Evolutionary conservation across 1,140 invertebrate genomes (phyloP).

Genomic region (Drosophila nigrodunni): DNA sequence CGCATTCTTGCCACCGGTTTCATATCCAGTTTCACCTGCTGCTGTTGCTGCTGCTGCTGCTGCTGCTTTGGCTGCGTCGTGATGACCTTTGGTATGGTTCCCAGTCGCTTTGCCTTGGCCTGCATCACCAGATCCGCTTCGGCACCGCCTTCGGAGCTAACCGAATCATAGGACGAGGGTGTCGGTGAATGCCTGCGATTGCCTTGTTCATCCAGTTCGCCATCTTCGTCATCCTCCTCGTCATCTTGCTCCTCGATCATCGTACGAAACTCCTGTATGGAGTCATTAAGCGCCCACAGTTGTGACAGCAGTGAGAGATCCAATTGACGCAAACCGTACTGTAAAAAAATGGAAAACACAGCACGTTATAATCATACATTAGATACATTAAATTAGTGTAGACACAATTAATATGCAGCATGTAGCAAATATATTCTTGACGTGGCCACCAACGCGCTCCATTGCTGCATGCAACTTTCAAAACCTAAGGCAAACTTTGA

Average conservation of each 20-base stretch:
- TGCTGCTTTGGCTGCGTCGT: constrained; percentile 84
- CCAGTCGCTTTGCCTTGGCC: constrained; percentile 67
- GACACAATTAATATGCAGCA: constrained; percentile 55
- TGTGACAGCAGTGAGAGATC: constrained; percentile 94
- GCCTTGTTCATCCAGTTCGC: constrained; percentile 81
- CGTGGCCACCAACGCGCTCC: constrained; percentile 57
- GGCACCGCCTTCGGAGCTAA: constrained; percentile 86
- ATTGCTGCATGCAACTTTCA: constrained; percentile 49
- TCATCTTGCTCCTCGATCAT: constrained; percentile 89
- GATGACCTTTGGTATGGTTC: constrained; percentile 84
- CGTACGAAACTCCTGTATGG: constrained; percentile 94
- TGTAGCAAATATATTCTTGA: constrained; percentile 50
- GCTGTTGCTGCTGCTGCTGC: constrained; percentile 50
- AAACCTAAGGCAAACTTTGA: constrained; percentile 51
- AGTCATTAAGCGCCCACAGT: constrained; percentile 94
- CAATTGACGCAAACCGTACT: constrained; percentile 92
- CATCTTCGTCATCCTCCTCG: constrained; percentile 69
- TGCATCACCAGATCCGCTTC: constrained; percentile 84
- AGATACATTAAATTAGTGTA: constrained; percentile 37
- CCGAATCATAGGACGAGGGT: constrained; percentile 87
- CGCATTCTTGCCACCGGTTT: constrained; percentile 82
- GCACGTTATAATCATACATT: background rate
- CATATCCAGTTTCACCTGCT: constrained; percentile 36
- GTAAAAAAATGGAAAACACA: constrained; percentile 12
- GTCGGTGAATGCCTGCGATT: constrained; percentile 85